Base-by-base conservation (phyloP, 2,797 vertebrate genomes). In the Phrynocephalus forsythii region DNA sequence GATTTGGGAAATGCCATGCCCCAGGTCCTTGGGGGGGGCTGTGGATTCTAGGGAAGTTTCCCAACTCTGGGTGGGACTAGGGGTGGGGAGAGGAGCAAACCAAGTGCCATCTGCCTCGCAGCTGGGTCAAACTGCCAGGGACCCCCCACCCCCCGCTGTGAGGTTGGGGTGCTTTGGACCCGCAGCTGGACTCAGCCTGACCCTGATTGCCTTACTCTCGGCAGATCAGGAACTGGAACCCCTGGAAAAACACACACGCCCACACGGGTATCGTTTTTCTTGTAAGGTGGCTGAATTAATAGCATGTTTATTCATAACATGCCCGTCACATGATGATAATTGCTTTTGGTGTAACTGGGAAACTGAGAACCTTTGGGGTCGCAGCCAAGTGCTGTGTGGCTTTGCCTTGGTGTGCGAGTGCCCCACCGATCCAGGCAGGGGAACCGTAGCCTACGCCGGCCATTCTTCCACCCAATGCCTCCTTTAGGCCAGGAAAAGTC, bases 271-370 rank as follows among this genome's bases (percentile, higher is more conserved):
- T 76, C 9, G 5, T 26, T 88, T 88, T 87, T 69, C 89, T 38
- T 67, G 81, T 75, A 86, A 75, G 80, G 80, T 63, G 68, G 60
- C 68, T 50, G 30, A 83, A 84, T 26, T 75, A 81, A 76, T 75
- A 26, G 24, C 75, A 69, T 20, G 18, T 75, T 73, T 86, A 44
- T 79, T 79, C 76, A 63, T 48, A 83, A 75, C 80, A 60, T 30
- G 33, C 15, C 1, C 22, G 48, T 86, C 63, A 6, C 76, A 68
- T 38, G 71, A n/a, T 6, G 10, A 8, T n/a, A 48, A 84, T 71
- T 88, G 28, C 24, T 28, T 77, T 81, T 38, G 50, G 71, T 67
- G 69, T 48, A 38, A 52, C 18, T 15, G 71, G 50, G 77, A 86
- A 71, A 44, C 24, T 15, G 30, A 81, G 76, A 73, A 28, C 52